Percentiles rank a stretch among this genome's conserved stretches.
These are phyloP conservation scores for Polypterus bichir DNA, from an alignment of 2,113 vertebrate genomes.

Conservation along the genomic window DNA sequence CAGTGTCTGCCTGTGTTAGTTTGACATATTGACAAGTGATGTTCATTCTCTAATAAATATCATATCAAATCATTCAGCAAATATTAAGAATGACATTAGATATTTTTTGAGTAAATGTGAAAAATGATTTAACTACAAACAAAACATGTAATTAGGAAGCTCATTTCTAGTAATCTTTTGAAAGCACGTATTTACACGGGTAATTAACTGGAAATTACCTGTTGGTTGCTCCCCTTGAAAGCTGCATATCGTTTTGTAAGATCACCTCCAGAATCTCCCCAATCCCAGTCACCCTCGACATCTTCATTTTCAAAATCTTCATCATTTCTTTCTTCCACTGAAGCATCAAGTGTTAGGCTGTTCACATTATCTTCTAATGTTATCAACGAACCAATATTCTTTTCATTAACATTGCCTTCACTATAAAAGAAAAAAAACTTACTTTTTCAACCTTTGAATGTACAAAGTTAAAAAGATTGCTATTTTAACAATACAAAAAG, in stretches of 20 bases:
- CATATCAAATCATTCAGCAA: neutral
- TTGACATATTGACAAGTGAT: neutral
- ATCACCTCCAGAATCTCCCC: conserved; percentile 44
- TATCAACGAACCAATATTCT: too few species aligned
- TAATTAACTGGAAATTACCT: conserved; percentile 34
- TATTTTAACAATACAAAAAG: too few species aligned
- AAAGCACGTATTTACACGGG: neutral
- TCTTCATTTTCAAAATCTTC: conserved; percentile 20
- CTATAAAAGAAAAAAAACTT: too few species aligned
- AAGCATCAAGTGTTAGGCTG: too few species aligned
- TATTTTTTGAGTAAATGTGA: neutral
- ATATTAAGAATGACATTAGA: conserved; percentile 2
- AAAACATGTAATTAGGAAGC: too few species aligned
- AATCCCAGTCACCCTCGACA: conserved; percentile 41
- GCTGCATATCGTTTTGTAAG: conserved; percentile 27
- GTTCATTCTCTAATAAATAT: neutral
- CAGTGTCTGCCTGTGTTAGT: neutral
- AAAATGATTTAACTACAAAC: too few species aligned
- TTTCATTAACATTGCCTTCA: too few species aligned
- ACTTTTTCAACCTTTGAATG: too few species aligned
- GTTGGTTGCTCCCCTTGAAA: conserved; percentile 36
- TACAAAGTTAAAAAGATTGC: too few species aligned
- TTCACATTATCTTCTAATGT: too few species aligned
- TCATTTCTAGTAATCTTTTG: too few species aligned
- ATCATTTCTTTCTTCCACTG: conserved; percentile 24